Evolutionary conservation across 64 coral and sea anemone species (phyloP).

Genomic region (Montipora efflorescens): DNA sequence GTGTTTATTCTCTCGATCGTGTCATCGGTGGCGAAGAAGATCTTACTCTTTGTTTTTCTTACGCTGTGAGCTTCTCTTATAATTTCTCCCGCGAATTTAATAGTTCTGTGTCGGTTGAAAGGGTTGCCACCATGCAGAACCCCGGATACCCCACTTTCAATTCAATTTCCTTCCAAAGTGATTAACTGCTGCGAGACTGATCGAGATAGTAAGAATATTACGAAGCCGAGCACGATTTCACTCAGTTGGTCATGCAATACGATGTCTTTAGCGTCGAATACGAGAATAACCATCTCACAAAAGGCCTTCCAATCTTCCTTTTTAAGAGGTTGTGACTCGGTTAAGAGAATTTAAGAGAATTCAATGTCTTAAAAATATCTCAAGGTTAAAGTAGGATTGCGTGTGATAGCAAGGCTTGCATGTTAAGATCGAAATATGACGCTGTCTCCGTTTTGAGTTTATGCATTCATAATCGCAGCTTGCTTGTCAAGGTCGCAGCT

Average conservation of each 20-base stretch:
- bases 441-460: not conserved
- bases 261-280: not conserved
- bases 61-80: not conserved
- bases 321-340: too few species aligned
- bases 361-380: not conserved
- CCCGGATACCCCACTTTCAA: not conserved
- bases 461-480: not conserved
- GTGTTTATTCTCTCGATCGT: not conserved
- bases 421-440: not conserved
- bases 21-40: not conserved
- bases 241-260: not conserved
- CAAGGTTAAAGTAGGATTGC: not conserved
- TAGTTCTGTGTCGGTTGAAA: not conserved
- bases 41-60: not conserved
- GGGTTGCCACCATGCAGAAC: not conserved
- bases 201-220: constrained; percentile 25
- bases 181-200: constrained; percentile 17
- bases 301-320: not conserved
- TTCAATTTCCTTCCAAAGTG: constrained; percentile 7
- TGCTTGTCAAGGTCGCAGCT: not conserved
- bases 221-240: not conserved
- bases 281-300: not conserved
- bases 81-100: constrained; percentile 13
- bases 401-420: not conserved
- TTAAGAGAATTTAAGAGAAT: not conserved